Evolutionary conservation across 2,888 invertebrate species (phyloP), one percentile per base, ranked within the genome.

Genomic region (Arctia plantaginis): DNA sequence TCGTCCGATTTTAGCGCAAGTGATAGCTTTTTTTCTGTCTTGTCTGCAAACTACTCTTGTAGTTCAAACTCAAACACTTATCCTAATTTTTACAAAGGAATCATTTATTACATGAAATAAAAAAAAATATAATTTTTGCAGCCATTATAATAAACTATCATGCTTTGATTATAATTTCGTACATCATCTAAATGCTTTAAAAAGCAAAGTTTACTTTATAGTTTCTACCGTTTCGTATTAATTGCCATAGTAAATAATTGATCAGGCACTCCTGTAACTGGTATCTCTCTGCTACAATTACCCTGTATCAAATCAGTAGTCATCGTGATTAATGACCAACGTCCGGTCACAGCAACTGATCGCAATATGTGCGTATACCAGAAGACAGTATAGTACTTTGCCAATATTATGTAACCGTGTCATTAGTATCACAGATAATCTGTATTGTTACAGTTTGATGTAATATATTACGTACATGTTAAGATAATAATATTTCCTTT

Each of bases 261-360:
- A 23, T 35, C 23, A 6, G 13, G n/a, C 8, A 39, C 65, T 35
- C 23, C 13, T 62, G 18, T 62, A 8, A 62, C 27, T 30, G 30
- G 41, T 55, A 68, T 62, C 66, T 72, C 72, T 72, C 72, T 72
- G 33, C 62, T 68, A 33, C 59, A 72, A 73, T 39, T 72, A 59
- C 67, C 35, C 64, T 59, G 66, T 47, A 69, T 41, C 47, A 30
- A 23, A 69, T 51, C 33, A 23, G 30, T 64, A 51, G 79, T 81
- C 82, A 82, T 77, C 78, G 55, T 81, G 80, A 86, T 83, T 86
- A 83, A 86, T 81, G 79, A 44, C 33, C 68, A 71, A 74, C 76
- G 83, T 86, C 83, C 85, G 85, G 75, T 76, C 73, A 67, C 67
- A 67, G 30, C 66, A 73, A 35, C 55, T 41, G 59, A 66, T 71